phyloP scores from a whole-genome alignment of 2,797 vertebrate genomes.

The Xyrichtys novacula region DNA sequence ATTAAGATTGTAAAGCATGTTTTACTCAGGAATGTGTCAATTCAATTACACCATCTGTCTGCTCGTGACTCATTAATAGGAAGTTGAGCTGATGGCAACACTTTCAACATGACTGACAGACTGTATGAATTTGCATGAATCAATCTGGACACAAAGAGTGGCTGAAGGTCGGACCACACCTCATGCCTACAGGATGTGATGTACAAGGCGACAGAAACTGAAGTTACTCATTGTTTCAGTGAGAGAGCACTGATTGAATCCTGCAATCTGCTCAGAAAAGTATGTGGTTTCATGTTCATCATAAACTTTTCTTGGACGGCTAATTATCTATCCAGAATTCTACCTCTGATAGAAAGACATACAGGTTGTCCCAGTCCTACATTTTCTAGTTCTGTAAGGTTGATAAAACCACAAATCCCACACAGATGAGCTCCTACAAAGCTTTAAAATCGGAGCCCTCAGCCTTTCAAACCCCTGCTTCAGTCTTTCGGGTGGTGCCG shows the following conservation, averaged over 20 bases:
- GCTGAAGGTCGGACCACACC: conserved; percentile 12
- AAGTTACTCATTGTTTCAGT: not conserved
- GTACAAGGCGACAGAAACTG: conserved; percentile 3
- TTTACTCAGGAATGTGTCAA: not conserved
- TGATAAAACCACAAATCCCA: no score
- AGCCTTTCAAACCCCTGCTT: not conserved
- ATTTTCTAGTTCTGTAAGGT: no score
- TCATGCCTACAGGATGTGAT: not conserved
- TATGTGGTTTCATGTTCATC: not conserved
- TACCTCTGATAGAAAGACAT: no score
- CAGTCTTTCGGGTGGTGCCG: conserved; percentile 34
- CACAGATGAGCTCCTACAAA: not conserved
- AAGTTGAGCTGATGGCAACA: not conserved
- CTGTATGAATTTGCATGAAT: not conserved
- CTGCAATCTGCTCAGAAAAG: not conserved
- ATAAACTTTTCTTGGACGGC: no score
- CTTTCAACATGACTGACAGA: conserved; percentile 8
- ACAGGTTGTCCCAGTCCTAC: not conserved
- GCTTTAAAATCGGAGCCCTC: conserved; percentile 21
- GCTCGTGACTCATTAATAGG: conserved; percentile 7
- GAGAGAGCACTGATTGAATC: not conserved
- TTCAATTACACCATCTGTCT: not conserved
- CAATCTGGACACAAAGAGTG: not conserved
- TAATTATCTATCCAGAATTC: no score
- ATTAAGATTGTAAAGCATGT: not conserved